Evolutionary conservation across 2,888 invertebrate genomes (phyloP), one percentile per base, ranked within the genome.

Genomic region (Agriotes lineatus): DNA sequence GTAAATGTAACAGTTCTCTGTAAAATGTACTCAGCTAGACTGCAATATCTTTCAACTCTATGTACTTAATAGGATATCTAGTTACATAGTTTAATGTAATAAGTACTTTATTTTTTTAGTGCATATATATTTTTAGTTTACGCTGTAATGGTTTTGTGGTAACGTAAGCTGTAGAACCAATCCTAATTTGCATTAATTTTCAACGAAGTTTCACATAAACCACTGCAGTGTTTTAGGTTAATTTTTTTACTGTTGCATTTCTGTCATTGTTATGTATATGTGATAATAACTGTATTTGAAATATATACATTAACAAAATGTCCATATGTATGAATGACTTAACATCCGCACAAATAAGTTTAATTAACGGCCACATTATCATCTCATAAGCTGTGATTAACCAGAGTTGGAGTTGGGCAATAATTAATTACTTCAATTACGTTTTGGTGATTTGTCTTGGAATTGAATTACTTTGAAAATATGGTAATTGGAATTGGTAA

Each of bases 221-320:
- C 57, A 57, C 7, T 50, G 50, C 50, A 50, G 25, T 50, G 25
- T 22, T 22, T 14, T 72, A 72, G 67, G 37, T 22, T 70, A 67
- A 59, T 57, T 42, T 67, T 73, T 65, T 75, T 74, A 71, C 72
- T 75, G 75, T 73, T 73, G 67, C 71, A 70, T 71, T 72, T 71
- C 70, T 64, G 74, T 71, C 74, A 33, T 56, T 56, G 65, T 74
- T 72, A 71, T 71, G 75, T 75, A 74, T 75, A 75, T 70, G 75
- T 75, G 72, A 75, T 75, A 72, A 54, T 72, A 30, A 74, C 73
- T 73, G 72, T 74, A 64, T 69, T 71, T 73, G 72, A 73, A 73
- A 50, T 50, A 50, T 50, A 50, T 30, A 50, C 50, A 50, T 44
- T 20, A 18, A 44, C 37, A 37, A 37, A 37, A n/a, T n/a, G n/a